Base-by-base conservation (phyloP, 2,797 vertebrate species). In the Adrianichthys oophorus region DNA sequence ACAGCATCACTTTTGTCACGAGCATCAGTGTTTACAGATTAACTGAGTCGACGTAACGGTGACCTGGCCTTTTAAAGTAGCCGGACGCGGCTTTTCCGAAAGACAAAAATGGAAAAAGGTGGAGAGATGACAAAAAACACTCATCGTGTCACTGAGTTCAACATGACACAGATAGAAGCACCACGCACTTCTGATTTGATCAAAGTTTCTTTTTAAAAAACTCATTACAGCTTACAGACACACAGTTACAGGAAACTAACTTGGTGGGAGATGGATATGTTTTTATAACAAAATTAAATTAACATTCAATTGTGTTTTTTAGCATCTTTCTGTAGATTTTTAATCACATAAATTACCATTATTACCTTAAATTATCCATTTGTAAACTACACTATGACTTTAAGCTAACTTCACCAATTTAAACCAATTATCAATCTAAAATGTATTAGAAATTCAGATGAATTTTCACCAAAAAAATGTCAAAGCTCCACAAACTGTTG, bases 1-100 rank as follows among this genome's bases (percentile, higher is more conserved):
- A 70, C 4, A 71, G 68, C 78, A 70, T 86, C 52, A 70, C 62
- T 74, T 75, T 59, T 63, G 55, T 82, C 51, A 61, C 79, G 70
- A 88, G 69, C 62, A 62, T 56, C 65, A 24, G 58, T 79, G 74
- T 78, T 79, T 83, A 70, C 47, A 59, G 69, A 70, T 56, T 29
- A 60, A 56, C 37, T 55, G 67, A 77, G 66, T 21, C 50, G 66
- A 72, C 32, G 68, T 71, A 80, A 79, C 69, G 48, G 56, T 21
- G 50, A 57, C 59, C 65, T 48, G 61, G 58, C 53, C 41, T 70
- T 67, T 69, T 61, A 72, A 78, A 70, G 72, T 78, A 70, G 80
- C 57, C 55, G 53, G 47, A 62, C 29, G 52, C 62, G 72, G 50
- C 52, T 78, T 76, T 67, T 48, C 56, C 48, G 46, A 72, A 75